These are phyloP conservation scores for Aporrectodea caliginosa DNA, from an alignment of 1,140 invertebrate species.

Conservation along the genomic window DNA sequence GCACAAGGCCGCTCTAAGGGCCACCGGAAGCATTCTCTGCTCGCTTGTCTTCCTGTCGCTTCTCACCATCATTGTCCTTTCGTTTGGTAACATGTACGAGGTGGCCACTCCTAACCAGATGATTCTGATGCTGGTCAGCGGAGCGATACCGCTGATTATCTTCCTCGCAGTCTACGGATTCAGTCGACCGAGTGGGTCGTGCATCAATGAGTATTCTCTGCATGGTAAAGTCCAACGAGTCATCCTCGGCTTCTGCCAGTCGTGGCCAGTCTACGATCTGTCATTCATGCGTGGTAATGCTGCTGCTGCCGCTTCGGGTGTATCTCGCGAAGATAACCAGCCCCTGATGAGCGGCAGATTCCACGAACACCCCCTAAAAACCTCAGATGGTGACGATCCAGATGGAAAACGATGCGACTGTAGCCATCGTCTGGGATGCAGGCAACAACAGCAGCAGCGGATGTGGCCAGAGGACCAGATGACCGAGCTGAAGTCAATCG, in stretches of 20 bases:
- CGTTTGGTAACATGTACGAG: constrained; percentile 10
- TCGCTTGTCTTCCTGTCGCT: constrained; percentile 23
- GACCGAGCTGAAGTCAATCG: too few relatives aligned
- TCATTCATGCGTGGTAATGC: not conserved
- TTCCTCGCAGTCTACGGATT: not conserved
- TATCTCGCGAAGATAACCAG: too few relatives aligned
- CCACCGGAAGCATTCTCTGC: not conserved
- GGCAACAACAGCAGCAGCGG: too few relatives aligned
- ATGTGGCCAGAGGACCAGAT: too few relatives aligned
- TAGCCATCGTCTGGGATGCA: too few relatives aligned
- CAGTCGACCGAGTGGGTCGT: not conserved
- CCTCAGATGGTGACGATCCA: too few relatives aligned
- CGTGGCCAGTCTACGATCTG: constrained; percentile 29
- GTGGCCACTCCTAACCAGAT: constrained; percentile 21
- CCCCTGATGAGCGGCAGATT: too few relatives aligned
- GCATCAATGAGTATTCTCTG: constrained; percentile 25
- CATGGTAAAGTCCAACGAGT: constrained; percentile 11
- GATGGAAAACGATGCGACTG: too few relatives aligned
- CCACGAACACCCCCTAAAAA: too few relatives aligned
- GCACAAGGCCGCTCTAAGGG: not conserved
- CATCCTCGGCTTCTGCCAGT: constrained; percentile 15
- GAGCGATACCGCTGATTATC: constrained; percentile 19
- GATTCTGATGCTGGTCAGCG: constrained; percentile 16
- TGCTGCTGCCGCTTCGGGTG: not conserved
- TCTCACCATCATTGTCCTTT: constrained; percentile 19